phyloP scores from a whole-genome alignment of 2,888 invertebrate genomes.

The Isotomurus palustris region DNA sequence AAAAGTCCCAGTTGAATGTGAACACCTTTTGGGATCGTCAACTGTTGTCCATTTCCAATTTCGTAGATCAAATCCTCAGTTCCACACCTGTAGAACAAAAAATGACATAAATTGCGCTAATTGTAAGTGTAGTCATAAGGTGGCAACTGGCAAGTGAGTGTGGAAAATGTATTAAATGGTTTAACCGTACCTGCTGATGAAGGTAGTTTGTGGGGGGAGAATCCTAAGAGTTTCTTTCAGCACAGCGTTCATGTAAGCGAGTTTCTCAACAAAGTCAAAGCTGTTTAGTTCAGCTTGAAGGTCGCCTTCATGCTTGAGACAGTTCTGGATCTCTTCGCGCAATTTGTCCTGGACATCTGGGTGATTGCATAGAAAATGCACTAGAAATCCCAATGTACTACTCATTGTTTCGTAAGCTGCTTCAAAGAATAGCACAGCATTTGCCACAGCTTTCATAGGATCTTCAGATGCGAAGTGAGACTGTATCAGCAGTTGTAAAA shows the following conservation, averaged over 20 bases:
- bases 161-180: not conserved
- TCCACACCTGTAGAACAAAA: constrained; percentile 17
- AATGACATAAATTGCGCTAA: no score
- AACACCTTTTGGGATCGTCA: constrained; percentile 23
- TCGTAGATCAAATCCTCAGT: constrained; percentile 7
- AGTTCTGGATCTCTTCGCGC: constrained; percentile 19
- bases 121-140: no score
- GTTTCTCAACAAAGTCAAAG: not conserved
- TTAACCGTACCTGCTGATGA: constrained; percentile 32
- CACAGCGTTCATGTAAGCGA: constrained; percentile 18
- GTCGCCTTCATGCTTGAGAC: not conserved
- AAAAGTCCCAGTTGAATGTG: constrained; percentile 32
- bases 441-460: constrained; percentile 24
- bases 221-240: constrained; percentile 32
- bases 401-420: constrained; percentile 37
- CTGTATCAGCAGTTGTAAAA: constrained; percentile 17
- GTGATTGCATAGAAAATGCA: constrained; percentile 31
- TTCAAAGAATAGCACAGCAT: constrained; percentile 39
- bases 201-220: constrained; percentile 39
- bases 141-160: not conserved
- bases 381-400: constrained; percentile 24
- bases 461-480: constrained; percentile 11
- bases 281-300: not conserved
- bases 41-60: constrained; percentile 1
- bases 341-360: constrained; percentile 21